Base-by-base conservation (phyloP, 1,140 invertebrate species). In the Brachionus paranguensis region DNA sequence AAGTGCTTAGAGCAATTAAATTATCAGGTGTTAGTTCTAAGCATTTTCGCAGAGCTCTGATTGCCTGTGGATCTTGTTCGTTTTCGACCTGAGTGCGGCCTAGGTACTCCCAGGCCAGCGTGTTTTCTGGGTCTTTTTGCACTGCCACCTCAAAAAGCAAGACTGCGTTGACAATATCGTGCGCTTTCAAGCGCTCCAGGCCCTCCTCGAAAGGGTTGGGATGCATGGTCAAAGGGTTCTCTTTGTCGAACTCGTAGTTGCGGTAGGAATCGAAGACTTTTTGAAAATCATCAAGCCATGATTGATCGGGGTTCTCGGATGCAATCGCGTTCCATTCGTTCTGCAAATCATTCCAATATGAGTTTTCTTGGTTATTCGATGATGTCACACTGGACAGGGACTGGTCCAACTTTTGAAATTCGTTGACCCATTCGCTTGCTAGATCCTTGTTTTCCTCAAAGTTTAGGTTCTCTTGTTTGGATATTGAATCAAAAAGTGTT, bases 71-170 rank as follows among this genome's bases (percentile, higher is more conserved):
- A 89, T 97, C 95, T 89, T 94, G 92, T 90, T 94, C 93, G 89
- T 95, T 96, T 90, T 98, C 95, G 45, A 96, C 95, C 89, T 98
- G 96, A 17, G 95, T 94, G 50, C 93, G 94, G 1, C 92, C 91
- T 17, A 92, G 86, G 85, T 90, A 90, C 85, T 90, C 91, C 91
- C 91, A 92, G 1, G 90, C 90, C 88, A 91, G 74, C 10, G 92
- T 88, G 88, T 95, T 93, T 45, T 93, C 91, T 3, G 94, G 92
- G 84, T 95, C 91, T 88, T 96, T 93, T 88, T 96, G 93, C 7
- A 93, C 95, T 53, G 96, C 96, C 81, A 95, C 95, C 91, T 99
- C 97, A 90, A 99, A 99, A 86, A 96, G 94, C 3, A 99, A 90
- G 1, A 98, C 96, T 29, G 97, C 97, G 86, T 95, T 95, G 17